phyloP scores from a whole-genome alignment of 2,113 vertebrate genomes.

The Bujurquina vittata region DNA sequence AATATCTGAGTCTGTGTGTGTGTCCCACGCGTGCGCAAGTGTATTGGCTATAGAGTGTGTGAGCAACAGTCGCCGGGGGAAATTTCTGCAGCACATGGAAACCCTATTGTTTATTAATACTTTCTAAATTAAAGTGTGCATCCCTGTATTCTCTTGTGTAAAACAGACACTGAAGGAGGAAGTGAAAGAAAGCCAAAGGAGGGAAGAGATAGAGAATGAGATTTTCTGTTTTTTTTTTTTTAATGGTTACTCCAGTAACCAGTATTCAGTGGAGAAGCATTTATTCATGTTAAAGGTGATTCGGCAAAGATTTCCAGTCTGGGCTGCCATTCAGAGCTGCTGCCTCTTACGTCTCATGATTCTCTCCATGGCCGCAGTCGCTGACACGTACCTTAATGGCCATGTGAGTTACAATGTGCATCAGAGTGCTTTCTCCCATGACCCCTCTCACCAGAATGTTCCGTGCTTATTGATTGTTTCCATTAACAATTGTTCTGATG shows the following conservation, averaged over 20 bases:
- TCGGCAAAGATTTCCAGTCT: constrained; percentile 64
- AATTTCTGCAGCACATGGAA: constrained; percentile 79
- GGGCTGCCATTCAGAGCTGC: constrained; percentile 21
- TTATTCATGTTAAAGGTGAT: constrained; percentile 75
- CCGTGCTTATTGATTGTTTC: constrained; percentile 52
- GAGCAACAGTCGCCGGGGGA: constrained; percentile 67
- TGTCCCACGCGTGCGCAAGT: constrained; percentile 17
- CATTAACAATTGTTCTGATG: constrained; percentile 37
- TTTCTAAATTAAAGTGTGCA: constrained; percentile 81
- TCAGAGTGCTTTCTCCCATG: background rate
- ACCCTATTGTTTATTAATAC: constrained; percentile 82
- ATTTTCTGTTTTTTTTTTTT: constrained; percentile 49
- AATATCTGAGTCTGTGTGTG: constrained; percentile 9
- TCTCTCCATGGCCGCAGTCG: background rate
- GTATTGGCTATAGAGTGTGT: constrained; percentile 35
- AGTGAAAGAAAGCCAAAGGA: background rate
- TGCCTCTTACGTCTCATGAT: background rate
- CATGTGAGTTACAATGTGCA: constrained; percentile 15
- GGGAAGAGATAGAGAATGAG: constrained; percentile 41
- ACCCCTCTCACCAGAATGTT: constrained; percentile 10
- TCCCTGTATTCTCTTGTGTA: constrained; percentile 71
- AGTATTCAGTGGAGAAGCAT: constrained; percentile 63
- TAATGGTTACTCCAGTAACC: constrained; percentile 49
- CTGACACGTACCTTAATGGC: constrained; percentile 44
- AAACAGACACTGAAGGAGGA: constrained; percentile 37